Conservation (phyloP, 1,140 invertebrate species). For the Paralvinella palmiformis region DNA sequence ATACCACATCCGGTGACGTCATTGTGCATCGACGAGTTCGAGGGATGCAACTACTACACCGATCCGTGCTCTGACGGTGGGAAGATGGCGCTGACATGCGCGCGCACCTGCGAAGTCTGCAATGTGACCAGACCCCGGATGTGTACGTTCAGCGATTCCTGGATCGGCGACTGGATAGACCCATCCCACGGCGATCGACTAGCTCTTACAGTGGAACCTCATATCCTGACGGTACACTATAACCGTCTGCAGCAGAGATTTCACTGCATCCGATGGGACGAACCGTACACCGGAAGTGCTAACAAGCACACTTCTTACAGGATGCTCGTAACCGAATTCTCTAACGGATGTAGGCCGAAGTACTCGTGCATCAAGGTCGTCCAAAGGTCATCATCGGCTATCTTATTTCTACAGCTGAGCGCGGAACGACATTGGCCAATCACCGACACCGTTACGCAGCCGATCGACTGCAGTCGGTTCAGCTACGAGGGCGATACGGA, state of each 20-base stretch:
- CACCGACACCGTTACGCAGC: background rate
- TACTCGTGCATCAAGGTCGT: conserved; percentile 17
- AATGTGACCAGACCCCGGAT: conserved; percentile 12
- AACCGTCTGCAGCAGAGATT: background rate
- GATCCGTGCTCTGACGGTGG: conserved; percentile 11
- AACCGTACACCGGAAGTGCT: background rate
- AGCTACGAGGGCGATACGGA: background rate
- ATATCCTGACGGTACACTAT: background rate
- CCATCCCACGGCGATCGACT: background rate
- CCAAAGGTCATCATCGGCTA: conserved; percentile 8
- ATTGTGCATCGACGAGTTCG: conserved; percentile 21
- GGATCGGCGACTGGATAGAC: conserved; percentile 15
- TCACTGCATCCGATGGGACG: conserved; percentile 18
- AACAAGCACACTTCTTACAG: conserved; percentile 2
- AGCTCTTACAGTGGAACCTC: conserved; percentile 3
- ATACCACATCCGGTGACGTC: conserved; percentile 14
- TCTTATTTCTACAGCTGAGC: conserved; percentile 17
- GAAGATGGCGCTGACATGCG: conserved; percentile 13
- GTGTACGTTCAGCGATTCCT: conserved; percentile 5
- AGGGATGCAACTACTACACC: conserved; percentile 6
- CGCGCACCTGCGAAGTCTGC: conserved; percentile 18
- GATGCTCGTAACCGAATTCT: conserved; percentile 17
- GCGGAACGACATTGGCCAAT: conserved; percentile 9
- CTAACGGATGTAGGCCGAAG: conserved; percentile 15
- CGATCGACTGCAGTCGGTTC: conserved; percentile 10